Base-by-base conservation (phyloP, 2,113 vertebrate genomes). In the Alces alces region DNA sequence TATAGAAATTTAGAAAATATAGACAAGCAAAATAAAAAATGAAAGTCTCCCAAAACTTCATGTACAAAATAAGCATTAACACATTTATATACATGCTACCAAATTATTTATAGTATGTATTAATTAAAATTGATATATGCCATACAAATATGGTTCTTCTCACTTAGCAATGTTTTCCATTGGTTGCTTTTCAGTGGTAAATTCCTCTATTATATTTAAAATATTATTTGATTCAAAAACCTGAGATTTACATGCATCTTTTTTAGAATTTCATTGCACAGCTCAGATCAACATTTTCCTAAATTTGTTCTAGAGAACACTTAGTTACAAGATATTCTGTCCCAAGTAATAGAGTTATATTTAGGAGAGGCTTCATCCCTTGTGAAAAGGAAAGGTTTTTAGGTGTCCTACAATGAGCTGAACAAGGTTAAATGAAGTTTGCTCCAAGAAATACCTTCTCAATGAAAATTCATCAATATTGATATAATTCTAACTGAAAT, bases 401-500 rank as follows among this genome's bases (percentile, higher is more conserved):
- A 64, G 19, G 12, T 64, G 15, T 55, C 92, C 54, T 87, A n/a
- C 16, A 95, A 70, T 70, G 45, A 93, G 78, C 8, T 57, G 47
- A 73, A 82, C n/a, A 52, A 94, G 86, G 13, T 13, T 79, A 93
- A 95, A 84, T 90, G 28, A 95, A 78, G 7, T 82, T 66, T 90
- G 21, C 55, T 93, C 30, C n/a, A 92, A 64, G 36, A 97, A 96
- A 86, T n/a, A 80, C 25, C 15, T 85, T 80, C 86, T 87, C 58
- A 85, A 30, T 66, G 36, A 76, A 96, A 97, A 94, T 60, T 6
- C 7, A 90, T 70, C 54, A 84, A 58, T 58, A 76, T n/a, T 87
- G 45, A 8, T 52, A 45, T 66, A 82, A 80, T 92, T 93, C 64
- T 84, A 86, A 85, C 19, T 85, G 19, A 96, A 96, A 98, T 61